phyloP scores from a whole-genome alignment of 2,797 vertebrate species.

The Chanos chanos region DNA sequence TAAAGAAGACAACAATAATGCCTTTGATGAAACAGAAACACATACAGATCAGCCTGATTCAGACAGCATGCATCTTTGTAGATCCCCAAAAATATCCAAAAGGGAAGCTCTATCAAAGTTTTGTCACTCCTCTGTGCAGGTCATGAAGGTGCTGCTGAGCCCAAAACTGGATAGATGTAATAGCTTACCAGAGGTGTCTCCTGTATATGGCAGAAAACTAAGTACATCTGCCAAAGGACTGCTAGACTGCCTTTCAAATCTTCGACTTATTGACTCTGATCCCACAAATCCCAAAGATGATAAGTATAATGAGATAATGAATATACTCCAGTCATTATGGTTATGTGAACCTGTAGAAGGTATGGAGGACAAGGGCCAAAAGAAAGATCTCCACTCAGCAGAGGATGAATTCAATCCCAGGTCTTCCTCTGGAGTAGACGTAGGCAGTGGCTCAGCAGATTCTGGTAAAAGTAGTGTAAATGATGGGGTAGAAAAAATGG shows the following conservation, averaged over 20 bases:
- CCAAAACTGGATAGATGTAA: conserved; percentile 83
- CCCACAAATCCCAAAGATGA: conserved; percentile 62
- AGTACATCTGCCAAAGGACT: conserved; percentile 81
- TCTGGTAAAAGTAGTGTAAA: conserved; percentile 81
- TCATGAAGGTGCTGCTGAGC: conserved; percentile 87
- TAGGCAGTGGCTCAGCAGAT: conserved; percentile 84
- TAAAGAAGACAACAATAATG: conserved; percentile 25
- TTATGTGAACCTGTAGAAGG: conserved; percentile 62
- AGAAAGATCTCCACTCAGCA: conserved; percentile 43
- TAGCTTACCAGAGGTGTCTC: conserved; percentile 89
- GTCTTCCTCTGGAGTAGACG: conserved; percentile 92
- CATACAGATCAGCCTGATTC: conserved; percentile 24
- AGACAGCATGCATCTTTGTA: not conserved
- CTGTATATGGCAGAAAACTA: conserved; percentile 78
- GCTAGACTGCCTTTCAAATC: conserved; percentile 82
- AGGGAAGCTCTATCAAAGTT: conserved; percentile 56
- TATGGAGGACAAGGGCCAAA: conserved; percentile 33
- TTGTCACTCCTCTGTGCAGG: conserved; percentile 79
- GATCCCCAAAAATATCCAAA: conserved; percentile 29
- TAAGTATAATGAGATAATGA: conserved; percentile 78
- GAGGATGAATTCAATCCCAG: conserved; percentile 75
- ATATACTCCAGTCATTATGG: conserved; percentile 85
- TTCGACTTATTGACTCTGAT: conserved; percentile 80
- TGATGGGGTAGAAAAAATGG: conserved; percentile 41
- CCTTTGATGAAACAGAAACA: conserved; percentile 35